Evolutionary conservation across 2,888 invertebrate species (phyloP).

Genomic region (Bombylius discolor): DNA sequence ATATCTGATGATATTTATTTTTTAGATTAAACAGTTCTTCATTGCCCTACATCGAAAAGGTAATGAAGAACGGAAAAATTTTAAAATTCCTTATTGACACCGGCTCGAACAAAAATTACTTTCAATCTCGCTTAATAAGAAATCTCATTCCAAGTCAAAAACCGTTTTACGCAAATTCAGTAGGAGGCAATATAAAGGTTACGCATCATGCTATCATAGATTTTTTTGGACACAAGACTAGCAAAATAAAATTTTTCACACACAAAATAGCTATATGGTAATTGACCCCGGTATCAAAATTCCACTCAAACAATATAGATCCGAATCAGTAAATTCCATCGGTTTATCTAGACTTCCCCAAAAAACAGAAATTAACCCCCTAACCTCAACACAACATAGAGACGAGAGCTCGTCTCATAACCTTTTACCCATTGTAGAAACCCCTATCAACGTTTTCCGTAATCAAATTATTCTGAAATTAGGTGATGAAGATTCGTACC

Average conservation of each 20-base stretch:
- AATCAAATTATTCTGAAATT: no score
- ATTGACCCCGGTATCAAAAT: background rate
- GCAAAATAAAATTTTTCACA: background rate
- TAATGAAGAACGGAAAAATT: constrained; percentile 2
- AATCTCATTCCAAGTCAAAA: constrained; percentile 7
- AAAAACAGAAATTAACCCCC: no score
- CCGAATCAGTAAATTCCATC: background rate
- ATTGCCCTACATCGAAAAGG: constrained; percentile 8
- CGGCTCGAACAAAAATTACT: constrained; percentile 6
- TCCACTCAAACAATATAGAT: background rate
- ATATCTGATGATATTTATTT: constrained; percentile 4
- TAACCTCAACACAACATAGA: no score
- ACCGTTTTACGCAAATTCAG: constrained; percentile 7
- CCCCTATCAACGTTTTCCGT: no score
- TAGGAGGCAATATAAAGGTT: constrained; percentile 7
- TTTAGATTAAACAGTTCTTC: constrained; percentile 12
- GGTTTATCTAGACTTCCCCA: no score
- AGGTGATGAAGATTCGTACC: no score
- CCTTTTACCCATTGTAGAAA: no score
- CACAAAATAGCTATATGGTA: background rate
- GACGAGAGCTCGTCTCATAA: no score
- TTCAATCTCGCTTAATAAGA: constrained; percentile 1
- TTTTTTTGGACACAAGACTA: constrained; percentile 2
- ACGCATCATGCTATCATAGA: constrained; percentile 8
- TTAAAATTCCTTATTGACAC: constrained; percentile 10